These are phyloP conservation scores for Heliconius himera DNA, from an alignment of 1,140 invertebrate species.

Conservation along the genomic window DNA sequence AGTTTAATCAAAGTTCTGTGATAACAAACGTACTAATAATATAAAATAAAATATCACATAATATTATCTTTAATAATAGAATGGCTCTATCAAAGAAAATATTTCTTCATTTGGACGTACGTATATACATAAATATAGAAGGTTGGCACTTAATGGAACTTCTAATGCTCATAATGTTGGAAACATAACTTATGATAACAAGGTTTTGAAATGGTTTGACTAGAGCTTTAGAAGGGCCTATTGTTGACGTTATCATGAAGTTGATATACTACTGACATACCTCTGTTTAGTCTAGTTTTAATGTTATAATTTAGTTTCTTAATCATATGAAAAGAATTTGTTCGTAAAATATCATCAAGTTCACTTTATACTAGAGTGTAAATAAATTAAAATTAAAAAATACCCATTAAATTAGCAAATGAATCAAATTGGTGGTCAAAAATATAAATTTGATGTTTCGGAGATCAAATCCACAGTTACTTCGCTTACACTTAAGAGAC, in stretches of 20 bases:
- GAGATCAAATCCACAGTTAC: too few relatives aligned
- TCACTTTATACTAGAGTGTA: too few relatives aligned
- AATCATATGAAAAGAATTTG: not conserved
- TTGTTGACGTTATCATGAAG: not conserved
- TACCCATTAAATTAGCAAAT: too few relatives aligned
- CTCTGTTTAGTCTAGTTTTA: not conserved
- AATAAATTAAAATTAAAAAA: too few relatives aligned
- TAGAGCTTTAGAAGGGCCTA: not conserved
- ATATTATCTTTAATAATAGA: not conserved
- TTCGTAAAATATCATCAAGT: too few relatives aligned
- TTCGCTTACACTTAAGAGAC: too few relatives aligned
- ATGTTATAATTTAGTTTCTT: not conserved
- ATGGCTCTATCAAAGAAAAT: slow-evolving; percentile 1
- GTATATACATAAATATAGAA: not conserved
- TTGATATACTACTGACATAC: not conserved
- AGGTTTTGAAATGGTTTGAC: not conserved
- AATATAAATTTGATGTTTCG: too few relatives aligned
- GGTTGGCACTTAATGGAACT: not conserved
- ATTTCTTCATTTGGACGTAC: not conserved
- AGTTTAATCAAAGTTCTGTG: not conserved
- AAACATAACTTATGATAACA: not conserved
- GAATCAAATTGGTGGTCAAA: too few relatives aligned
- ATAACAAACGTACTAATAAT: not conserved
- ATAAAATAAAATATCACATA: not conserved
- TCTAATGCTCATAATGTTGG: not conserved